Base-by-base conservation (phyloP, 2,113 vertebrate species). In the Nestor notabilis region DNA sequence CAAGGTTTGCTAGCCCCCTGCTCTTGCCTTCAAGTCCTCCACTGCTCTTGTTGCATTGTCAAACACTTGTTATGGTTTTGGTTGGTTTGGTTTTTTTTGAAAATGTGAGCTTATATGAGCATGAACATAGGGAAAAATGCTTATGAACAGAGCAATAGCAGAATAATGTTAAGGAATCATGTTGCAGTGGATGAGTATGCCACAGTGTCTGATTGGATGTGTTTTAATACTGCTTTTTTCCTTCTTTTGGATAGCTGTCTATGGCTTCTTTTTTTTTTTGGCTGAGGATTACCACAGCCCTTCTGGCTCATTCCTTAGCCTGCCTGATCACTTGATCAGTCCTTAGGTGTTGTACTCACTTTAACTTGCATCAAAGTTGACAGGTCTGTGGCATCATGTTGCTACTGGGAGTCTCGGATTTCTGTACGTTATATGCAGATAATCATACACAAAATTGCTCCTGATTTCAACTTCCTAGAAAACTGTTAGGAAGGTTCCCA, bases 201-300 rank as follows among this genome's bases (percentile, higher is more conserved):
- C 84, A 49, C 16, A 18, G 29, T 11, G 14, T 49, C 52, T 2
- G 0, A 28, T 41, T 0, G 0, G 46, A 65, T 66, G n/a, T 47
- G 44, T 53, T 89, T 47, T 74, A 61, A 65, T 17, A 17, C 31
- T 52, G 44, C 24, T 52, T 70, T 81, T 84, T 60, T 74, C 58
- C 33, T 84, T 86, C 44, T 87, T 82, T 85, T 75, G n/a, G 39
- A 28, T 81, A 58, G n/a, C 39, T 87, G 50, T 6, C 20, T 69
- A 78, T 10, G 37, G 64, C 49, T 91, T 89, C 68, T 89, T 86
- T 87, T 58, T 75, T 80, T 91, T 66, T 95, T 80, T 91, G 72
- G 63, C 77, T 93, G 71, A 83, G 49, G 72, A 58, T 70, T 72
- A 52, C 71, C 80, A 77, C 53, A 82, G 74, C 21, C 39, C 46